These are phyloP conservation scores for Mythimna albipuncta DNA, from an alignment of 2,888 invertebrate genomes.

Conservation along the genomic window DNA sequence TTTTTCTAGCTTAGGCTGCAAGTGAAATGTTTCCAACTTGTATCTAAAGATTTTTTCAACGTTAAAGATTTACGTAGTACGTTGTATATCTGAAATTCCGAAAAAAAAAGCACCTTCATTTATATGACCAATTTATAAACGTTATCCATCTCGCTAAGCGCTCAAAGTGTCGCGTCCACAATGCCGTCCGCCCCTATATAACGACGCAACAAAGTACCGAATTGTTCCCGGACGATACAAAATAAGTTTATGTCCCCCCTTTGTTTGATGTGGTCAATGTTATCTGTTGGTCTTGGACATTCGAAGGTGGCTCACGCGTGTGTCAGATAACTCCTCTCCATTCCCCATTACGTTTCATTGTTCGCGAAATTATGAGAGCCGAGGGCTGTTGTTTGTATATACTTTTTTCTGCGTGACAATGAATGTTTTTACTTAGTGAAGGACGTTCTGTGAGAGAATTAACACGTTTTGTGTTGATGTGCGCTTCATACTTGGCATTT, in stretches of 20 bases:
- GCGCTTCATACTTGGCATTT: constrained; percentile 12
- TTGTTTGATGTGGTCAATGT: constrained; percentile 85
- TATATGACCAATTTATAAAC: constrained; percentile 63
- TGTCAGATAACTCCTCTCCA: constrained; percentile 77
- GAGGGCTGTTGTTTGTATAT: constrained; percentile 80
- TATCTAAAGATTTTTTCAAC: not conserved
- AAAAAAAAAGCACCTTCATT: constrained; percentile 22
- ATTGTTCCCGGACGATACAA: constrained; percentile 82
- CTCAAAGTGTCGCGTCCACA: constrained; percentile 58
- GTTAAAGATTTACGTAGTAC: not conserved
- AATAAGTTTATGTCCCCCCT: constrained; percentile 85
- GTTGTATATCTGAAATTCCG: not conserved
- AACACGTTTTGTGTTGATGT: constrained; percentile 32
- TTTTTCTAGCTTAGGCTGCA: constrained; percentile 29
- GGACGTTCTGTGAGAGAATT: constrained; percentile 53
- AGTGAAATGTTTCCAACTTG: constrained; percentile 19
- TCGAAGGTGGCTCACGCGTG: constrained; percentile 78
- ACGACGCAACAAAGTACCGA: constrained; percentile 77
- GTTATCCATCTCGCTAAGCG: constrained; percentile 63
- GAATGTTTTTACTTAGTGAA: constrained; percentile 76
- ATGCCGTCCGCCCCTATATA: constrained; percentile 61
- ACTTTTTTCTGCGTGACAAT: constrained; percentile 84
- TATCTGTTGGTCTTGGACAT: constrained; percentile 81
- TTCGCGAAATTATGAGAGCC: constrained; percentile 83
- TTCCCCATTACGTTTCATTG: constrained; percentile 82